Evolutionary conservation across 2,113 vertebrate species (phyloP).

Genomic region (Mugil cephalus): DNA sequence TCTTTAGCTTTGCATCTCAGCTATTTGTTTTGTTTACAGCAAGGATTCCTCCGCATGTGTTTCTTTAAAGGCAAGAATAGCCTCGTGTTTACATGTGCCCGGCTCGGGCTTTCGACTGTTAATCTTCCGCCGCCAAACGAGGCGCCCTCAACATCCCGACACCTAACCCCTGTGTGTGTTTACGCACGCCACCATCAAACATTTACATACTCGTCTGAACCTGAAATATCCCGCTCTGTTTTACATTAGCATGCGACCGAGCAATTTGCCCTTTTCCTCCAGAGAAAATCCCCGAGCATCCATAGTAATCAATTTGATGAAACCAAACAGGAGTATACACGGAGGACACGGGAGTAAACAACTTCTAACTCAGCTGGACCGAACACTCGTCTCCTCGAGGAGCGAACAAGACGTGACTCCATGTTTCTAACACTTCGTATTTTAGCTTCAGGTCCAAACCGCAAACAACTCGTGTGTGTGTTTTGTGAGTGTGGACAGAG

Average conservation of each 20-base stretch:
- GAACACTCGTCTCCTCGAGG: conserved; percentile 33
- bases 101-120: not conserved
- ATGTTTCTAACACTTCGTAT: conserved; percentile 39
- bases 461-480: conserved; percentile 32
- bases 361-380: conserved; percentile 28
- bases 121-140: conserved; percentile 20
- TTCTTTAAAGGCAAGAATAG: conserved; percentile 21
- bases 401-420: conserved; percentile 28
- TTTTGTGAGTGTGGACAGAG: conserved; percentile 33
- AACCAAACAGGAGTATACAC: conserved; percentile 57
- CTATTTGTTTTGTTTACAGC: conserved; percentile 33
- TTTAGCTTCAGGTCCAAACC: conserved; percentile 25
- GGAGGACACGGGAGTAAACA: conserved; percentile 60
- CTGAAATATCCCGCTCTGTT: conserved; percentile 54
- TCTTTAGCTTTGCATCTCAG: not conserved
- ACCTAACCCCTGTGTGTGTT: conserved; percentile 70
- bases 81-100: not conserved
- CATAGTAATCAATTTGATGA: conserved; percentile 63
- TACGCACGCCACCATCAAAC: conserved; percentile 69
- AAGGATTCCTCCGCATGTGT: conserved; percentile 37
- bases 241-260: conserved; percentile 50
- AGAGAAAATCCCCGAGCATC: conserved; percentile 52
- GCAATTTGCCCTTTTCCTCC: conserved; percentile 39
- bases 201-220: conserved; percentile 74
- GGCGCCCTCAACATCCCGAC: conserved; percentile 46